phyloP scores from a whole-genome alignment of 1,140 invertebrate species.

The Pissodes strobi region DNA sequence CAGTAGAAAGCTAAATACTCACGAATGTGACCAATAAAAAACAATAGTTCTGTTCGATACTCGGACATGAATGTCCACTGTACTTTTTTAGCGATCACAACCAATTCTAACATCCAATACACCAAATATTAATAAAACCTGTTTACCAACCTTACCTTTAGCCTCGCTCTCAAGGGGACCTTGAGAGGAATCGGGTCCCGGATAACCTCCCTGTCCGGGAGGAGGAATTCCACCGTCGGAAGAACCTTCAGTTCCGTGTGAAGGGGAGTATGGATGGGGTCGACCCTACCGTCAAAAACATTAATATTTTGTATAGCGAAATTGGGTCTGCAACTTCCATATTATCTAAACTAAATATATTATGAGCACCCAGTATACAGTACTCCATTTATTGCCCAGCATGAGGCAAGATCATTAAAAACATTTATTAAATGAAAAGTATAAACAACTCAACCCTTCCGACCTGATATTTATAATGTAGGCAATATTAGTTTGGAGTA shows the following conservation, averaged over 20 bases:
- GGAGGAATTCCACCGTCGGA: constrained; percentile 3
- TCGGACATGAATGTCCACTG: too few relatives aligned
- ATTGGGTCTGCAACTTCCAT: not conserved
- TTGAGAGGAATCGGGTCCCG: constrained; percentile 9
- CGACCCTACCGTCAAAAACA: not conserved
- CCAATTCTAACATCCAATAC: constrained; percentile 4
- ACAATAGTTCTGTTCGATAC: too few relatives aligned
- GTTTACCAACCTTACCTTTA: constrained; percentile 27
- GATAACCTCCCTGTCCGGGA: constrained; percentile 1
- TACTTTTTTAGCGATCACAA: not conserved
- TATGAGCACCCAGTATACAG: too few relatives aligned
- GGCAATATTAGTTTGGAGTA: not conserved
- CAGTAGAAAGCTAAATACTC: too few relatives aligned
- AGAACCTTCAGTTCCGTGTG: constrained; percentile 5
- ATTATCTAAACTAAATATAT: not conserved
- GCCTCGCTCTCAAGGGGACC: constrained; percentile 4
- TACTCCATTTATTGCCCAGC: too few relatives aligned
- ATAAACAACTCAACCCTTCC: not conserved
- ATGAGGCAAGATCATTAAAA: too few relatives aligned
- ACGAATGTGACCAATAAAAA: too few relatives aligned
- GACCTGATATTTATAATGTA: not conserved
- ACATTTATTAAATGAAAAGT: not conserved
- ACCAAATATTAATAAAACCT: constrained; percentile 7
- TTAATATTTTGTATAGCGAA: not conserved
- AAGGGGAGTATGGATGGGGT: constrained; percentile 10